Conservation (phyloP, 2,113 vertebrate species). For the Misgurnus anguillicaudatus region DNA sequence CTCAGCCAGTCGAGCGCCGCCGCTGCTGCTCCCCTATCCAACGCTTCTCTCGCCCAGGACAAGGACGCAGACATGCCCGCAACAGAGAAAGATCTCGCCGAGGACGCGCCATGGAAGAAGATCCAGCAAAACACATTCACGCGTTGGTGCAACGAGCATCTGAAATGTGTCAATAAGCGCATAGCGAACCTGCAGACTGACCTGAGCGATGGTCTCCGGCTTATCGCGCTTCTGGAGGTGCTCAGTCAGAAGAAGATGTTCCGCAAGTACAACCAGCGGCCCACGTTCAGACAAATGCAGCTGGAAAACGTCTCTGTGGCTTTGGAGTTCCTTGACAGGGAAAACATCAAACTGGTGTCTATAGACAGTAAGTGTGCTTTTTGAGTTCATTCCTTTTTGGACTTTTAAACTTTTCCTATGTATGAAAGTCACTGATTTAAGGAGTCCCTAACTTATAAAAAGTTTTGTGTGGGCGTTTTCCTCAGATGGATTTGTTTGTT, state of each 20-base stretch:
- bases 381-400: not conserved
- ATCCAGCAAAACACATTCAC: constrained; percentile 88
- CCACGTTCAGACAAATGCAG: constrained; percentile 88
- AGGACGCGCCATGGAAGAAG: constrained; percentile 86
- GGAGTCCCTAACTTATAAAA: not conserved
- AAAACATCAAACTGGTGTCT: constrained; percentile 86
- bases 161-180: constrained; percentile 84
- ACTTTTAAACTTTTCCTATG: not conserved
- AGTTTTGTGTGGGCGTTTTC: not conserved
- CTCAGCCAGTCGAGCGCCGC: constrained; percentile 75
- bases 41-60: constrained; percentile 72
- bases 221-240: constrained; percentile 84
- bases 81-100: constrained; percentile 85
- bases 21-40: constrained; percentile 76
- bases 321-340: constrained; percentile 84
- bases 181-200: constrained; percentile 82
- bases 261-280: constrained; percentile 85
- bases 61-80: constrained; percentile 85
- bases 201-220: constrained; percentile 82
- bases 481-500: not conserved
- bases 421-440: not conserved
- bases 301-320: constrained; percentile 88
- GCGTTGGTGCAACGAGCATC: constrained; percentile 84
- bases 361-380: constrained; percentile 77
- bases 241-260: constrained; percentile 89